These are phyloP conservation scores for Pherbina coryleti DNA, from an alignment of 2,888 invertebrate genomes.

Conservation along the genomic window DNA sequence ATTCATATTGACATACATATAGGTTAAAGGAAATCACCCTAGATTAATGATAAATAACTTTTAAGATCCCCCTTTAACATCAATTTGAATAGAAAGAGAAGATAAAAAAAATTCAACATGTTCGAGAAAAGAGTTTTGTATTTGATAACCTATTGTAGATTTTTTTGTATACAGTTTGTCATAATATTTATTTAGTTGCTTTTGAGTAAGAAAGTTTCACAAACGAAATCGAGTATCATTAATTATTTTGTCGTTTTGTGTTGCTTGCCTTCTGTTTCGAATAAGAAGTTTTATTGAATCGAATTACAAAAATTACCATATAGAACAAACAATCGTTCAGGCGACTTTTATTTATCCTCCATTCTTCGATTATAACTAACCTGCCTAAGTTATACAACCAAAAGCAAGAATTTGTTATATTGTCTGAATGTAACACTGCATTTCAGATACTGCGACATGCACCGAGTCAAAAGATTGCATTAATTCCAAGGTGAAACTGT, in stretches of 20 bases:
- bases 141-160: neutral
- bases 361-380: constrained; percentile 6
- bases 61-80: too few species aligned
- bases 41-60: too few species aligned
- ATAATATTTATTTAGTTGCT: constrained; percentile 28
- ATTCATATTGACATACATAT: too few species aligned
- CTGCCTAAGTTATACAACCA: constrained; percentile 21
- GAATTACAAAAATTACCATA: constrained; percentile 13
- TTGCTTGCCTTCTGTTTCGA: neutral
- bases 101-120: too few species aligned
- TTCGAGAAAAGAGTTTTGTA: neutral
- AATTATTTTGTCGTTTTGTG: neutral
- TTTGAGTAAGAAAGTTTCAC: constrained; percentile 5
- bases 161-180: neutral
- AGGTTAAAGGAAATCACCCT: too few species aligned
- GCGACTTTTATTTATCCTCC: neutral
- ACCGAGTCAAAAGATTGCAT: neutral
- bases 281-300: neutral
- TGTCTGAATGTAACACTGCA: neutral
- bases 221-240: neutral
- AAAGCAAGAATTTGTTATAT: neutral
- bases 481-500: constrained; percentile 21
- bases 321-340: neutral
- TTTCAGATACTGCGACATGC: neutral
- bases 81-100: too few species aligned